Evolutionary conservation across 2,113 vertebrate species (phyloP), one percentile per base, ranked within the genome.

Genomic region (Zeus faber): DNA sequence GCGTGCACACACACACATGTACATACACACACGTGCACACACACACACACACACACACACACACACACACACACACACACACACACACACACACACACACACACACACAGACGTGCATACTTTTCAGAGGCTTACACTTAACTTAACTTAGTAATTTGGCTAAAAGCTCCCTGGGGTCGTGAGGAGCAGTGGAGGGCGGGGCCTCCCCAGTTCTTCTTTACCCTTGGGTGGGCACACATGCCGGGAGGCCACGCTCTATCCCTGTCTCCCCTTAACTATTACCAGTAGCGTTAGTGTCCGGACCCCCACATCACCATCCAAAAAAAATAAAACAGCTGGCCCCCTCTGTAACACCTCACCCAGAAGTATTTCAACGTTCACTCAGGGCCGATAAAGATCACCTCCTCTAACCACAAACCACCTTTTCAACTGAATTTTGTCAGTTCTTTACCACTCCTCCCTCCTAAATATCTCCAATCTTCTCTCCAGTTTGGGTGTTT

Each of bases 171-270:
- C 56, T 40, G 21, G 57, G 62, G 33, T 75, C 66, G 65, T 23
- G 5, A 43, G 54, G 72, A 69, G 52, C n/a, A n/a, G n/a, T n/a
- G n/a, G n/a, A n/a, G n/a, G n/a, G n/a, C n/a, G n/a, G n/a, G n/a
- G n/a, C 62, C 56, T 72, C 49, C 16, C 47, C 46, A 56, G 45
- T 49, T 76, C 56, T 44, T 44, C 62, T 76, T 88, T 68, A 80
- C 74, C 76, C 75, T 82, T 58, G 67, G 59, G 20, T 74, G 52
- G 78, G 65, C 70, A 60, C 62, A 65, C 66, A 70, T 59, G 54
- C 70, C 69, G 33, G 49, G 46, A 65, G 49, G 3, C 23, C 18
- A n/a, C 25, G 22, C 20, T 33, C 31, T 33, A 11, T 33, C 31
- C 13, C 58, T 44, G 2, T 35, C 29, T 49, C 44, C 54, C 47